phyloP scores from a whole-genome alignment of 2,888 invertebrate genomes.

The Falcaria lacertinaria region DNA sequence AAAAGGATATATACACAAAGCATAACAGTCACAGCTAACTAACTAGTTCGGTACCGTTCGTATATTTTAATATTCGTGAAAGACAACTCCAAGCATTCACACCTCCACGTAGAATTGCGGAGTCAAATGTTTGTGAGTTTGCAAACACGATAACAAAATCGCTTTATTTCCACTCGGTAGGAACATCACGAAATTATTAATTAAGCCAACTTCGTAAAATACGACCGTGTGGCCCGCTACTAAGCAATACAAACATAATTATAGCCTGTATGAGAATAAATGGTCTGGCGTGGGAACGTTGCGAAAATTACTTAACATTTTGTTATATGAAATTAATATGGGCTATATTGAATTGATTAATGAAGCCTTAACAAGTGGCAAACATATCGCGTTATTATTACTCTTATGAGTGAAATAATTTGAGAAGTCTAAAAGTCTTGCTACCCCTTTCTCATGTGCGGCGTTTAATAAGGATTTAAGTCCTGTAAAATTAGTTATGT shows the following conservation, averaged over 20 bases:
- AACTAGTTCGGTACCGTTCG: too few species aligned
- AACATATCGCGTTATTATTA: too few species aligned
- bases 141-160: constrained; percentile 48
- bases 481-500: too few species aligned
- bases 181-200: constrained; percentile 44
- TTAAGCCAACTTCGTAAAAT: constrained; percentile 41
- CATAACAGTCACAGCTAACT: too few species aligned
- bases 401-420: too few species aligned
- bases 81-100: neutral
- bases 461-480: too few species aligned
- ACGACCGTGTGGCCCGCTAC: constrained; percentile 20
- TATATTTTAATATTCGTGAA: neutral
- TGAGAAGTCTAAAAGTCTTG: too few species aligned
- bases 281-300: constrained; percentile 27
- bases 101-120: constrained; percentile 19
- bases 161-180: constrained; percentile 39
- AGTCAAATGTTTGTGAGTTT: constrained; percentile 47
- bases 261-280: constrained; percentile 33
- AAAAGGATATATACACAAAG: too few species aligned
- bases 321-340: too few species aligned
- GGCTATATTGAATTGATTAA: too few species aligned
- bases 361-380: too few species aligned
- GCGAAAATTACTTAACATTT: neutral
- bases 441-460: too few species aligned
- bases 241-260: constrained; percentile 29